These are phyloP conservation scores for Peromyscus polionotus DNA, from an alignment of 2,113 vertebrate genomes.

Conservation along the genomic window DNA sequence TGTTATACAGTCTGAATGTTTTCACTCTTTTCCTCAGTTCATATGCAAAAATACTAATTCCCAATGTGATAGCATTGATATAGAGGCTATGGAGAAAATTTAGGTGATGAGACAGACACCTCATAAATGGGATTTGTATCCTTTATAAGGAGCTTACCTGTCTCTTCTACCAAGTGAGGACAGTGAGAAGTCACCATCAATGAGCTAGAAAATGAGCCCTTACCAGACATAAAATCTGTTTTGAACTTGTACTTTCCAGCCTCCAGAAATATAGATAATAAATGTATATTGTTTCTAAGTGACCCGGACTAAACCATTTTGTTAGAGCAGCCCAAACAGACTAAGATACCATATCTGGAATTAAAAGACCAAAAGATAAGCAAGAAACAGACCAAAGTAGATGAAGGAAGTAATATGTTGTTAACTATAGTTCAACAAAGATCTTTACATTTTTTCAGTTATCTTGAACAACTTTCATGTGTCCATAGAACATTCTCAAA, in stretches of 20 bases:
- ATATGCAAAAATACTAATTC: background rate
- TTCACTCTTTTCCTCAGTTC: background rate
- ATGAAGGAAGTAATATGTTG: background rate
- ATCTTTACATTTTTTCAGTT: background rate
- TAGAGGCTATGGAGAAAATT: background rate
- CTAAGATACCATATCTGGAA: background rate
- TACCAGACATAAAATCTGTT: background rate
- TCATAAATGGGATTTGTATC: background rate
- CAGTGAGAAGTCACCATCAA: background rate
- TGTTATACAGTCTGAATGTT: background rate
- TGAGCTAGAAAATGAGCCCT: background rate
- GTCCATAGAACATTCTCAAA: background rate
- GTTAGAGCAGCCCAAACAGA: background rate
- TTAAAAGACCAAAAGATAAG: background rate
- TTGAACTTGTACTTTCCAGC: background rate
- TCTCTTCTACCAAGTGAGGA: background rate
- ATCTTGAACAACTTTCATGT: background rate
- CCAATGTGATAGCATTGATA: background rate
- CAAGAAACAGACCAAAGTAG: background rate
- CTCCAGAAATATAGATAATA: background rate
- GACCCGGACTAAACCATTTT: background rate
- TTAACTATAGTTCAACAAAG: background rate
- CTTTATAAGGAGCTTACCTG: background rate
- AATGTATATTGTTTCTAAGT: background rate
- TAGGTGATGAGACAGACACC: background rate